A percentile compares a stretch with the other conserved stretches of the same genome.
Evolutionary conservation across 2,113 vertebrate species (phyloP).

Genomic region (Pseudonaja textilis): DNA sequence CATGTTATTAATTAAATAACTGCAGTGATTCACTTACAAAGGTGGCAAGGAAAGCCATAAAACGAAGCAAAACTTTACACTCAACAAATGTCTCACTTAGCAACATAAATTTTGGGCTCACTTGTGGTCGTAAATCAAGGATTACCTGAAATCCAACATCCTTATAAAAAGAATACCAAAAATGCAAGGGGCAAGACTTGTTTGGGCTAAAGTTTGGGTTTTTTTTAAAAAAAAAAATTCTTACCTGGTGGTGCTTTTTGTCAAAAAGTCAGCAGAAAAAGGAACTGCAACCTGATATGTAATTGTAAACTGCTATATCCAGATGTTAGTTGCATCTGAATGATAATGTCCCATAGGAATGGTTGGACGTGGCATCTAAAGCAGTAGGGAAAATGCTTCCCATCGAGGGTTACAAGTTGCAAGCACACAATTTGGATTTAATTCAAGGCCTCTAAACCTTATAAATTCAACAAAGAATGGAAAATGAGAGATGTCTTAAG

Average conservation of each 20-base stretch:
- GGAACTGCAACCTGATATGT: not conserved
- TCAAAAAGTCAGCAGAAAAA: not conserved
- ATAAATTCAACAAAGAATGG: not conserved
- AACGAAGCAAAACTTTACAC: too few relatives aligned
- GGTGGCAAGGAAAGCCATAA: too few relatives aligned
- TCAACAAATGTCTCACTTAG: too few relatives aligned
- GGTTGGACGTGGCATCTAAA: slow-evolving; percentile 17
- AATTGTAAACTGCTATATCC: not conserved
- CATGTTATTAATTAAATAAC: too few relatives aligned
- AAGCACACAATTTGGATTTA: not conserved
- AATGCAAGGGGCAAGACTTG: too few relatives aligned
- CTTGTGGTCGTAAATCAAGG: too few relatives aligned
- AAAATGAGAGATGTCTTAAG: slow-evolving; percentile 17
- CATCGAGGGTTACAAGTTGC: not conserved
- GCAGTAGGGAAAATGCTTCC: not conserved
- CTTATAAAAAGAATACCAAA: too few relatives aligned
- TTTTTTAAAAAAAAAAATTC: too few relatives aligned
- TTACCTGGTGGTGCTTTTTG: not conserved
- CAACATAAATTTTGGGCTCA: too few relatives aligned
- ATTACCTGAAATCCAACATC: too few relatives aligned
- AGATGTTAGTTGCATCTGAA: not conserved
- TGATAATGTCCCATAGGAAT: not conserved
- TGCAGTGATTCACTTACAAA: too few relatives aligned
- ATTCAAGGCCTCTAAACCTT: not conserved
- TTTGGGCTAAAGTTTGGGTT: too few relatives aligned